Base-by-base conservation (phyloP, 2,888 invertebrate species). In the Eupithecia pulchellata region DNA sequence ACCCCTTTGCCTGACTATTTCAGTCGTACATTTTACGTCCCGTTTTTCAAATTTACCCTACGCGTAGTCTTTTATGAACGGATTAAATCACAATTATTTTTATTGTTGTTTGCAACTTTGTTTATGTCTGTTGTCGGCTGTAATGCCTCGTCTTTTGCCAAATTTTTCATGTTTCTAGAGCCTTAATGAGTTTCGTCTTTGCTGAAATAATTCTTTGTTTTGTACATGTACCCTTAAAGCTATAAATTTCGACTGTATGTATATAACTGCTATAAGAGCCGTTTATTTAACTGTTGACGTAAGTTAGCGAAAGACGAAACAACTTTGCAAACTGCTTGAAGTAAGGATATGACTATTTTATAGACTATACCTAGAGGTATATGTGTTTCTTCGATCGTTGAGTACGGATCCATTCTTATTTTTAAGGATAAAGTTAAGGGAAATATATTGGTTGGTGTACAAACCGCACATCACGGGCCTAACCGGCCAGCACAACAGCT, bases 1-100 rank as follows among this genome's bases (percentile, higher is more conserved):
- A 0, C 42, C 47, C 20, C n/a, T 9, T 9, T 0, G 47, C 25
- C 13, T 8, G 14, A 9, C 17, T n/a, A 60, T 60, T 60, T 32
- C n/a, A 9, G 29, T 13, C 60, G 30, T 9, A 58, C 58, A 58
- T 30, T 30, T 58, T 17, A 29, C n/a, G 63, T 32, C 27, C 9
- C 25, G 55, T 39, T 57, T 36, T 39, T 29, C 73, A n/a, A n/a
- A n/a, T n/a, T n/a, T n/a, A 72, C 75, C 77, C 73, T 74, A 74
- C 76, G 73, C 77, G 72, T 74, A 77, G 75, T 55, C 62, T 20
- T 68, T 25, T 61, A 69, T 60, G 76, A 69, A 77, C 70, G 76
- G 79, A 79, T 80, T 79, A 77, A 65, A 68, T 75, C 70, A 73
- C 73, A 74, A 79, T 82, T 82, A 78, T 68, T 77, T 73, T 72